Evolutionary conservation across 1,140 invertebrate genomes (phyloP).

Genomic region (Harpegnathos saltator): DNA sequence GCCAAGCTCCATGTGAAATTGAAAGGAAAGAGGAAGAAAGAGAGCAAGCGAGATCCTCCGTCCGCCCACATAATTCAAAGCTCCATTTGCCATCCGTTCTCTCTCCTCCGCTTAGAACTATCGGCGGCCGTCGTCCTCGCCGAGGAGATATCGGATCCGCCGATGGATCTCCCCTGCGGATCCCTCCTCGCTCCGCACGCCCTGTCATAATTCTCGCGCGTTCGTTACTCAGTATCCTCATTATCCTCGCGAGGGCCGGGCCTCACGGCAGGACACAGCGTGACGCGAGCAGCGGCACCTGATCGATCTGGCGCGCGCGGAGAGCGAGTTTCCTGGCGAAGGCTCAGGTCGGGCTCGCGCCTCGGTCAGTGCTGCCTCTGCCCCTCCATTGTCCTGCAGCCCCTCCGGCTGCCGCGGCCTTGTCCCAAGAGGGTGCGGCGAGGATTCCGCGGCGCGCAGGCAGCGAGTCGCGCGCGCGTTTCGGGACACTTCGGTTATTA

Average conservation of each 20-base stretch:
- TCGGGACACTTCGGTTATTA: conserved; percentile 48
- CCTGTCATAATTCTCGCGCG: not conserved
- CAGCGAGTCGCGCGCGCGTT: conserved; percentile 26
- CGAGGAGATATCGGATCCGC: too few relatives aligned
- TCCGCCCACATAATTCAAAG: too few relatives aligned
- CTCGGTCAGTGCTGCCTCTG: conserved; percentile 29
- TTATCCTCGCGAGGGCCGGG: conserved; percentile 26
- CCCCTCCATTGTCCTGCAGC: conserved; percentile 31
- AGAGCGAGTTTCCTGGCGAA: conserved; percentile 51
- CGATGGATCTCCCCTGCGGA: too few relatives aligned
- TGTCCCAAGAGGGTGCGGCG: conserved; percentile 39
- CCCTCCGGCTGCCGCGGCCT: not conserved
- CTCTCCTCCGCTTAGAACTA: too few relatives aligned
- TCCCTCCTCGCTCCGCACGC: too few relatives aligned
- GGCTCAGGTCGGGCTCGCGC: conserved; percentile 49
- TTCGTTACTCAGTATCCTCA: conserved; percentile 2
- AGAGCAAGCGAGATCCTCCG: too few relatives aligned
- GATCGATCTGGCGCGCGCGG: conserved; percentile 53
- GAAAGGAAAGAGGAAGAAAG: too few relatives aligned
- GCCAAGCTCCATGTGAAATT: too few relatives aligned
- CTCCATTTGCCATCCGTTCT: too few relatives aligned
- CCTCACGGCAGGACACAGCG: conserved; percentile 18
- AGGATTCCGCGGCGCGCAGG: conserved; percentile 43
- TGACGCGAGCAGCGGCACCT: conserved; percentile 41
- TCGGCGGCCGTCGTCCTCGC: too few relatives aligned